Evolutionary conservation across 2,888 invertebrate species (phyloP).

Genomic region (Zele albiditarsus): DNA sequence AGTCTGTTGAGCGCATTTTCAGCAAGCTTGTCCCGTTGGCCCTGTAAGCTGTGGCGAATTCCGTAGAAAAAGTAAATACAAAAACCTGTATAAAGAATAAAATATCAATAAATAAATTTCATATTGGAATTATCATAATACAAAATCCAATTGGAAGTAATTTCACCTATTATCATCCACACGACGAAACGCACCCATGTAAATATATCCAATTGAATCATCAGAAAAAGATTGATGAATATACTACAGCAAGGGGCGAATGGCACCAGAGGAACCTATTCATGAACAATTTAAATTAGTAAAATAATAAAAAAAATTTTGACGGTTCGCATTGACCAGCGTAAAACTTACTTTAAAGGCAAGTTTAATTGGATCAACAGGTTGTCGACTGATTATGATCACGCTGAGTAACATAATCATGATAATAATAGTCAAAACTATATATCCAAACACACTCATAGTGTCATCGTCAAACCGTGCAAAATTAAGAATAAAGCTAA

Average conservation of each 20-base stretch:
- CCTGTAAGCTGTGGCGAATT: constrained; percentile 82
- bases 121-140: constrained; percentile 6
- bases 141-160: constrained; percentile 9
- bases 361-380: constrained; percentile 77
- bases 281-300: constrained; percentile 45
- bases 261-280: constrained; percentile 89
- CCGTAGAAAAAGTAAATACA: constrained; percentile 91
- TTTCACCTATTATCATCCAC: constrained; percentile 86
- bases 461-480: constrained; percentile 60
- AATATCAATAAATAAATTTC: constrained; percentile 51
- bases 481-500: constrained; percentile 74
- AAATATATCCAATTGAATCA: constrained; percentile 88
- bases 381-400: constrained; percentile 81
- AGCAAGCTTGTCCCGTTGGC: constrained; percentile 64
- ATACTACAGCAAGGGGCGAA: constrained; percentile 88
- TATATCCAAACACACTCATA: constrained; percentile 69
- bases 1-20: constrained; percentile 57
- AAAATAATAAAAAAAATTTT: neutral
- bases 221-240: constrained; percentile 90
- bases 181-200: constrained; percentile 93
- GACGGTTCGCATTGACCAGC: neutral
- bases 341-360: constrained; percentile 79
- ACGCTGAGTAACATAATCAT: constrained; percentile 74
- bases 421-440: constrained; percentile 72
- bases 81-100: constrained; percentile 77